Conservation (phyloP, 2,888 invertebrate species). For the Iselma pallidipennis region DNA sequence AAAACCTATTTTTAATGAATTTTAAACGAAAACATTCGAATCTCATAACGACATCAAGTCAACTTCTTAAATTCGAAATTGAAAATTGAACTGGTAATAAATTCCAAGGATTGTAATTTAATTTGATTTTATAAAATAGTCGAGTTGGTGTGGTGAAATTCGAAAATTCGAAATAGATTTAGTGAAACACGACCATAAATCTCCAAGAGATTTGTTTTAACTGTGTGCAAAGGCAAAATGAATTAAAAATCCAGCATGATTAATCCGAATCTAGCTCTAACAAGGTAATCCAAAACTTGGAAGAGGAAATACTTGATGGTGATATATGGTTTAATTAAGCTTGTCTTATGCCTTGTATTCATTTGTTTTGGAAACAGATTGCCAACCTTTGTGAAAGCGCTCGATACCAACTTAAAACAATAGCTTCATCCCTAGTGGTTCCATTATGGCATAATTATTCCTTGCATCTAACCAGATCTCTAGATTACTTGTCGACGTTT, state of each 20-base stretch:
- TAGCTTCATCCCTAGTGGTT: slow-evolving; percentile 40
- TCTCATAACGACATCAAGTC: too few relatives aligned
- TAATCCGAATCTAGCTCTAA: slow-evolving; percentile 53
- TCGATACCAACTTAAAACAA: slow-evolving; percentile 44
- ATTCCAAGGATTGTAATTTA: neutral
- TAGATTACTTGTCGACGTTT: slow-evolving; percentile 11
- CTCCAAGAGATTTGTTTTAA: slow-evolving; percentile 42
- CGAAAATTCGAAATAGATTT: slow-evolving; percentile 33
- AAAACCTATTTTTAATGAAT: slow-evolving; percentile 16
- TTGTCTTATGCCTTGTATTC: slow-evolving; percentile 57
- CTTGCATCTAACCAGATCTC: slow-evolving; percentile 7
- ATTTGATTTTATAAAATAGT: neutral
- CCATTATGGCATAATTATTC: slow-evolving; percentile 38
- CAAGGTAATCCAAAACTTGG: slow-evolving; percentile 53
- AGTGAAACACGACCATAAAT: slow-evolving; percentile 43
- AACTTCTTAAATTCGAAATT: too few relatives aligned
- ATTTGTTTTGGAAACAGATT: slow-evolving; percentile 56
- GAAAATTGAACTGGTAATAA: too few relatives aligned
- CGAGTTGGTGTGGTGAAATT: neutral
- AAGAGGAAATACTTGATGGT: slow-evolving; percentile 49
- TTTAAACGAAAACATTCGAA: neutral
- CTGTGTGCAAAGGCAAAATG: slow-evolving; percentile 38
- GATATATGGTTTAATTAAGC: slow-evolving; percentile 57
- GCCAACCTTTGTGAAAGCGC: slow-evolving; percentile 46
- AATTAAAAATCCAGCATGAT: slow-evolving; percentile 54